phyloP scores from a whole-genome alignment of 2,797 vertebrate species.

The Spinibarbus caldwelli region DNA sequence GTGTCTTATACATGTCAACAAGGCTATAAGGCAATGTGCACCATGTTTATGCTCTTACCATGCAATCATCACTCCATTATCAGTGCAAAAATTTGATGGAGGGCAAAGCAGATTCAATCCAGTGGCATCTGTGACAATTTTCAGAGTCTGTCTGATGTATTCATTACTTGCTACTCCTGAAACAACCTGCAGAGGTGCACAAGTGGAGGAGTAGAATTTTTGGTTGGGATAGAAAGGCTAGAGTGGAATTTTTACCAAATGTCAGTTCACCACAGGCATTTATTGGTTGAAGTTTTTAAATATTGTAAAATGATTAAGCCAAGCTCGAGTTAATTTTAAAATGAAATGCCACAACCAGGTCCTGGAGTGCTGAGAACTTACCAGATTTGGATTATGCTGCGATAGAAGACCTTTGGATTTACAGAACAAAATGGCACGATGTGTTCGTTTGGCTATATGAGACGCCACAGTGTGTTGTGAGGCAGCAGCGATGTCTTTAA shows the following conservation, averaged over 20 bases:
- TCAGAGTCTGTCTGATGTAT: constrained; percentile 84
- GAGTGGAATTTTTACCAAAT: neutral
- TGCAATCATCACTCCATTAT: constrained; percentile 96
- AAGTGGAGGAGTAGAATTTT: neutral
- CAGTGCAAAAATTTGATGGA: constrained; percentile 89
- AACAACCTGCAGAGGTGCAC: constrained; percentile 77
- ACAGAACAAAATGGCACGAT: constrained; percentile 92
- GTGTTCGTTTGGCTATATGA: constrained; percentile 87
- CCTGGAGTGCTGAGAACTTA: constrained; percentile 68
- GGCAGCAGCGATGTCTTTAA: constrained; percentile 86
- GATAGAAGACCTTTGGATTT: constrained; percentile 78
- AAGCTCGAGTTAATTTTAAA: neutral
- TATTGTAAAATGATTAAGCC: neutral
- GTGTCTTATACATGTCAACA: neutral
- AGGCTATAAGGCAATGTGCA: neutral
- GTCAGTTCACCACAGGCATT: neutral
- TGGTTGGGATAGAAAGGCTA: neutral
- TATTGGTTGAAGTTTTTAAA: neutral
- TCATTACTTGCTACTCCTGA: constrained; percentile 95
- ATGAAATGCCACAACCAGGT: constrained; percentile 1
- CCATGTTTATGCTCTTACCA: constrained; percentile 78
- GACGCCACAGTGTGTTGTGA: constrained; percentile 81
- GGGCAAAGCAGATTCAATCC: constrained; percentile 85
- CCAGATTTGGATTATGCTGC: constrained; percentile 78
- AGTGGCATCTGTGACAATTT: constrained; percentile 78